Evolutionary conservation across 1,140 invertebrate genomes (phyloP).

Genomic region (Notospermus geniculatus): DNA sequence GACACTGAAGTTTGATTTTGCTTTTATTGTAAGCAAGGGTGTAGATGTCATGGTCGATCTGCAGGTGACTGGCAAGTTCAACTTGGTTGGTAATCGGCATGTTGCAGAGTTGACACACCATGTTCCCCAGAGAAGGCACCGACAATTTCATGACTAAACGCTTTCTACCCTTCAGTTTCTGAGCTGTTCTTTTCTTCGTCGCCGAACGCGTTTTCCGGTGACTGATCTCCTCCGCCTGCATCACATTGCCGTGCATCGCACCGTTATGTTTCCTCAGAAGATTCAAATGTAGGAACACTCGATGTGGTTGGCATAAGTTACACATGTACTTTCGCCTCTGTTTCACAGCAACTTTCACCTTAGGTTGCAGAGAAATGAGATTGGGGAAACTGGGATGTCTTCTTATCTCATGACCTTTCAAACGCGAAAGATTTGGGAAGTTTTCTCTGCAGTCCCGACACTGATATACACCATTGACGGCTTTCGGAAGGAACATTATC

Average conservation of each 20-base stretch:
- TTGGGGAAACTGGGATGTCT: neutral
- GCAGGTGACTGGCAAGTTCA: neutral
- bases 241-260: neutral
- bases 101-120: neutral
- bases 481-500: no score
- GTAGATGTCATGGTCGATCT: neutral
- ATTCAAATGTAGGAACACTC: slow-evolving; percentile 1
- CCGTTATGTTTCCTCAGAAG: slow-evolving; percentile 2
- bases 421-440: neutral
- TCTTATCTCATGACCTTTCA: neutral
- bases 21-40: neutral
- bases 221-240: neutral
- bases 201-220: neutral
- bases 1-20: neutral
- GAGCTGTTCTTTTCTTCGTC: no score
- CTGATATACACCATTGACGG: neutral
- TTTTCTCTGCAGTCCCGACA: neutral
- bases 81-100: neutral
- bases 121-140: neutral
- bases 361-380: neutral
- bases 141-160: neutral
- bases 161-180: neutral
- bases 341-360: neutral
- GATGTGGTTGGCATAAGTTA: neutral
- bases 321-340: neutral